Percentiles rank a stretch among this genome's conserved stretches.
Evolutionary conservation across 2,888 invertebrate genomes (phyloP).

Genomic region (Mythimna albipuncta): DNA sequence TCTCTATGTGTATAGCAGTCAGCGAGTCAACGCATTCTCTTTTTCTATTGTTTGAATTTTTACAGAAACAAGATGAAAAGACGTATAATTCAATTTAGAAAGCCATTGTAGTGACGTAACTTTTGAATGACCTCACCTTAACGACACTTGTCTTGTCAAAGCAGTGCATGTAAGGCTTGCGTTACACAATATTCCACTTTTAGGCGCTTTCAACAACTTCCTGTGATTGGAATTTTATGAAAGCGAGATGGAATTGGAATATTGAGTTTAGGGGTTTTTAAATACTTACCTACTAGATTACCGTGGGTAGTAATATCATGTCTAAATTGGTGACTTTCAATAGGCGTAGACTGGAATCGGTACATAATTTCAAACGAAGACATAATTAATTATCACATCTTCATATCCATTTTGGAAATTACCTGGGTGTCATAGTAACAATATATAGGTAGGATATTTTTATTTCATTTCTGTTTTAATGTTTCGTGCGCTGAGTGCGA

Average conservation of each 20-base stretch:
- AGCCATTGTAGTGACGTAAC: background rate
- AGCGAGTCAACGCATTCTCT: background rate
- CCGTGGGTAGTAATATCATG: conserved; percentile 24
- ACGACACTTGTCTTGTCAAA: conserved; percentile 18
- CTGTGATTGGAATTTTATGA: background rate
- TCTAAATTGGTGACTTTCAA: background rate
- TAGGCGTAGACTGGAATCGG: background rate
- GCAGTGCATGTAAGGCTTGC: conserved; percentile 13
- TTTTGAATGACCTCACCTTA: background rate
- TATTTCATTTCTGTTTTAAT: background rate
- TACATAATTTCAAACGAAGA: background rate
- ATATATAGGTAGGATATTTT: background rate
- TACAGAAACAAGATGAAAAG: background rate
- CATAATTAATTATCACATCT: background rate
- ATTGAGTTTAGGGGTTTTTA: conserved; percentile 10
- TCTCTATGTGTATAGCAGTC: too few relatives aligned
- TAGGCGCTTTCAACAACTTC: conserved; percentile 1
- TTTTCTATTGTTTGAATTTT: background rate
- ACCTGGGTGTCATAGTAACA: conserved; percentile 2
- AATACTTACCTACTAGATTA: conserved; percentile 21
- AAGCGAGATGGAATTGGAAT: background rate
- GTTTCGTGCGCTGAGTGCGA: background rate
- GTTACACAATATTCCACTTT: conserved; percentile 20
- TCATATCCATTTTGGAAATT: conserved; percentile 9
- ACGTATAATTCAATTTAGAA: background rate